These are phyloP conservation scores for Steatocranus sp. DNA, from an alignment of 2,797 vertebrate species.

Conservation along the genomic window DNA sequence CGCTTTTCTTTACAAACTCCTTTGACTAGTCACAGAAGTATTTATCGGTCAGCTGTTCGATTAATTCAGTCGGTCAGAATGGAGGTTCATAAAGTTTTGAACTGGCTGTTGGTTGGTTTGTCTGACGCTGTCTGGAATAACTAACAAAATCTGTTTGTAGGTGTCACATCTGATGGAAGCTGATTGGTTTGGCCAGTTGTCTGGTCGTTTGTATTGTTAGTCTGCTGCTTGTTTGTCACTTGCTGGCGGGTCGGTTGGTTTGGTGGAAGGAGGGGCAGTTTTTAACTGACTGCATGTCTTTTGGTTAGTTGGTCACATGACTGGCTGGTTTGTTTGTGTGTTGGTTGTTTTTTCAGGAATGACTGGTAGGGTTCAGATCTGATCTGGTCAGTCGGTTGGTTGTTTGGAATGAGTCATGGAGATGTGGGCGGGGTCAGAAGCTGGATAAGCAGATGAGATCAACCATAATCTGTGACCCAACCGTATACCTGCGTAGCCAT, in stretches of 20 bases:
- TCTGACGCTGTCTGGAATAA: neutral
- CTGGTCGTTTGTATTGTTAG: fast-evolving
- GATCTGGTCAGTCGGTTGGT: neutral
- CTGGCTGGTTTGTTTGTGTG: neutral
- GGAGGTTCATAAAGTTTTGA: neutral
- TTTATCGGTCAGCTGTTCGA: neutral
- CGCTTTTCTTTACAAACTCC: too few species aligned
- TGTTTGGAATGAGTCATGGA: neutral
- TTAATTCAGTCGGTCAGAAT: neutral
- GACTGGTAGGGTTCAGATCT: neutral
- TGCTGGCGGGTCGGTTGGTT: fast-evolving
- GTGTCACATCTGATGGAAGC: neutral
- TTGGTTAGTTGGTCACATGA: neutral
- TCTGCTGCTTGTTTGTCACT: neutral
- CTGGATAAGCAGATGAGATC: neutral
- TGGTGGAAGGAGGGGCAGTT: neutral
- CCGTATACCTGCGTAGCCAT: neutral
- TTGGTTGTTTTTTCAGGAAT: neutral
- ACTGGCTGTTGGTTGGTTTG: neutral
- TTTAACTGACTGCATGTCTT: neutral
- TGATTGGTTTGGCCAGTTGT: neutral
- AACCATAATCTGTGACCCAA: neutral
- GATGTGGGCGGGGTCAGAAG: neutral
- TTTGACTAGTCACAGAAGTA: neutral
- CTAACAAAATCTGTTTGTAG: neutral